Evolutionary conservation across 2,888 invertebrate genomes (phyloP).

Genomic region (Lordiphosa andalusiaca): DNA sequence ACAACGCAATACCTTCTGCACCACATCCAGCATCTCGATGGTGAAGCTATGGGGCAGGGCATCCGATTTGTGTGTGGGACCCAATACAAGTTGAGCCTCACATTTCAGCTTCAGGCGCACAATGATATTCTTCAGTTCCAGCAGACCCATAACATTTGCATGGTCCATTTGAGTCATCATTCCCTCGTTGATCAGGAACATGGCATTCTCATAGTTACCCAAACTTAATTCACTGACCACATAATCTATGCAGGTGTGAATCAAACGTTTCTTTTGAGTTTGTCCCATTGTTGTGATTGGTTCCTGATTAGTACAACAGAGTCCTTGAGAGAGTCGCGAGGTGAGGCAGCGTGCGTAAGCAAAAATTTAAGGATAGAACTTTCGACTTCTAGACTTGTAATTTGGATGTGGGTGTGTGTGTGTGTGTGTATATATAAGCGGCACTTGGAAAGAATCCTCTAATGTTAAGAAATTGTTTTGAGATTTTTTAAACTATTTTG

Average conservation of each 20-base stretch:
- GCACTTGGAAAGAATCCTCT: background rate
- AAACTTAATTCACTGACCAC: slow-evolving; percentile 38
- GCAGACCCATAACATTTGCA: slow-evolving; percentile 27
- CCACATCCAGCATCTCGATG: slow-evolving; percentile 87
- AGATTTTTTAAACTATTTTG: too few species aligned
- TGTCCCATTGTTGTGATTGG: background rate
- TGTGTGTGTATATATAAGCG: background rate
- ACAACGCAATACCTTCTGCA: slow-evolving; percentile 82
- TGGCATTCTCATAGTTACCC: slow-evolving; percentile 53
- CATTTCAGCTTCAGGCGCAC: slow-evolving; percentile 40
- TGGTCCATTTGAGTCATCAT: slow-evolving; percentile 14
- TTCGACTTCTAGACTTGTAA: slow-evolving; percentile 19
- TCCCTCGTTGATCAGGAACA: slow-evolving; percentile 36
- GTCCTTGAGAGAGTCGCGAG: background rate
- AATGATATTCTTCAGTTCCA: slow-evolving; percentile 58
- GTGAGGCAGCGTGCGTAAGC: slow-evolving; percentile 59
- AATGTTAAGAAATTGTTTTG: background rate
- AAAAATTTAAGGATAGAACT: slow-evolving; percentile 37
- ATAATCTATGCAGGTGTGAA: slow-evolving; percentile 10
- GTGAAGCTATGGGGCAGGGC: slow-evolving; percentile 83
- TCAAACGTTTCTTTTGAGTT: background rate
- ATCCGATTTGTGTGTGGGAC: slow-evolving; percentile 46
- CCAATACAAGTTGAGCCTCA: slow-evolving; percentile 29
- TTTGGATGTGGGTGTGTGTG: slow-evolving; percentile 5
- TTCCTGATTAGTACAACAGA: background rate